A percentile compares a stretch with the other conserved stretches of the same genome.
Evolutionary conservation across 2,113 vertebrate species (phyloP).

Genomic region (Acanthochromis polyacanthus): DNA sequence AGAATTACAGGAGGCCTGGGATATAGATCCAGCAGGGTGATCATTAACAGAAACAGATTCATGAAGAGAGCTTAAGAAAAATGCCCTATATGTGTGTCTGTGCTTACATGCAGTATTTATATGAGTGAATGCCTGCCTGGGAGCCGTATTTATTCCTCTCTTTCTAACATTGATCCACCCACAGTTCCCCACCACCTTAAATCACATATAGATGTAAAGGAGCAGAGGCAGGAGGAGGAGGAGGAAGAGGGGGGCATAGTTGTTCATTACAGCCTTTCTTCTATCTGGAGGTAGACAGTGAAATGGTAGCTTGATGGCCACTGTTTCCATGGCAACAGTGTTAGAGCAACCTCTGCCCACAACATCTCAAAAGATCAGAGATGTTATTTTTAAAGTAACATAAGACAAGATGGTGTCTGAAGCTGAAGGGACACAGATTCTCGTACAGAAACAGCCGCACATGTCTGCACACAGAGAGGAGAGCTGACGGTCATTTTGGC

Average conservation of each 20-base stretch:
- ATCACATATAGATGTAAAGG: slow-evolving; percentile 44
- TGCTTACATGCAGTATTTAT: slow-evolving; percentile 17
- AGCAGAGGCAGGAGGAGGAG: not conserved
- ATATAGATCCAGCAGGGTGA: slow-evolving; percentile 33
- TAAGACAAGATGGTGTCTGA: slow-evolving; percentile 38
- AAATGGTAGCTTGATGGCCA: slow-evolving; percentile 74
- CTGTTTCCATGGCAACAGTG: slow-evolving; percentile 85
- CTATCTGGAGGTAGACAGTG: slow-evolving; percentile 65
- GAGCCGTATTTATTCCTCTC: slow-evolving; percentile 26
- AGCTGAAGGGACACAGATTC: slow-evolving; percentile 8
- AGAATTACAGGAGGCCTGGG: slow-evolving; percentile 22
- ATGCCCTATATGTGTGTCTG: not conserved
- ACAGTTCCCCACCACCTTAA: slow-evolving; percentile 50
- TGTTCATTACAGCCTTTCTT: slow-evolving; percentile 75
- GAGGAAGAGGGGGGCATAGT: slow-evolving; percentile 18
- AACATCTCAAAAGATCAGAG: slow-evolving; percentile 78
- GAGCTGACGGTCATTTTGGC: not conserved
- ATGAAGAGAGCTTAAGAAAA: slow-evolving; percentile 14
- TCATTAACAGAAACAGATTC: slow-evolving; percentile 46
- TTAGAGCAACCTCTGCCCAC: slow-evolving; percentile 71
- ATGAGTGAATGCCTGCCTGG: slow-evolving; percentile 6
- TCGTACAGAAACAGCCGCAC: not conserved
- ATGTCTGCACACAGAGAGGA: not conserved
- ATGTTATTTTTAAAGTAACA: slow-evolving; percentile 71
- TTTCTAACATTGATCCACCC: slow-evolving; percentile 47